Evolutionary conservation across 2,888 invertebrate genomes (phyloP), one percentile per base, ranked within the genome.

Genomic region (Brachylomia viminalis): DNA sequence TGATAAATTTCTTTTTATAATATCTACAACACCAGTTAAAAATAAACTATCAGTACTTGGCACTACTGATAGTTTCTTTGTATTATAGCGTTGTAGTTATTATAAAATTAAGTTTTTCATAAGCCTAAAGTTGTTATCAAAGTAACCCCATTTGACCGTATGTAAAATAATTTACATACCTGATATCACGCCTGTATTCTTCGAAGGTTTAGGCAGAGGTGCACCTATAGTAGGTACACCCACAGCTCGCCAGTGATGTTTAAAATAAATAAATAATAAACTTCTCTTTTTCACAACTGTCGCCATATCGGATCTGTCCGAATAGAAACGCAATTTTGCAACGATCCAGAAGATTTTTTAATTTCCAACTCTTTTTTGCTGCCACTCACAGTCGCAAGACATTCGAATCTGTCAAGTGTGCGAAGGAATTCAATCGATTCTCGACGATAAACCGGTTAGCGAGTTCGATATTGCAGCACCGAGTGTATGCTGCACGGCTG

Each of bases 401-500:
- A 79, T 71, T 77, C 75, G 78, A 77, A 83, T 81, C 79, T 78
- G 79, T 75, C 79, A 76, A 76, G 84, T 79, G 75, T 80, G 75
- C 77, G 54, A 72, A 73, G 81, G 72, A 80, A 76, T 82, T 82
- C 70, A 82, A 83, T 87, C 76, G 71, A 75, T 82, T 80, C 70
- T 74, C 38, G 77, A 45, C 75, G 71, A 67, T 73, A 78, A 87
- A 88, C 87, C 86, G 88, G 87, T 88, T 83, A 80, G 71, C 56
- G 69, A 62, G 72, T 80, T 76, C 75, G 79, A 83, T 85, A 85
- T 77, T 70, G 69, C 78, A 74, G 76, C 71, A 66, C 69, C 68
- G 66, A 79, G 70, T 77, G 71, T 75, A 62, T 70, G 59, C 59
- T 75, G 77, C 75, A 75, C 83, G 84, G 72, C 75, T 86, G 80